Evolutionary conservation across 1,140 invertebrate genomes (phyloP).

Genomic region (Drosophila elegans): DNA sequence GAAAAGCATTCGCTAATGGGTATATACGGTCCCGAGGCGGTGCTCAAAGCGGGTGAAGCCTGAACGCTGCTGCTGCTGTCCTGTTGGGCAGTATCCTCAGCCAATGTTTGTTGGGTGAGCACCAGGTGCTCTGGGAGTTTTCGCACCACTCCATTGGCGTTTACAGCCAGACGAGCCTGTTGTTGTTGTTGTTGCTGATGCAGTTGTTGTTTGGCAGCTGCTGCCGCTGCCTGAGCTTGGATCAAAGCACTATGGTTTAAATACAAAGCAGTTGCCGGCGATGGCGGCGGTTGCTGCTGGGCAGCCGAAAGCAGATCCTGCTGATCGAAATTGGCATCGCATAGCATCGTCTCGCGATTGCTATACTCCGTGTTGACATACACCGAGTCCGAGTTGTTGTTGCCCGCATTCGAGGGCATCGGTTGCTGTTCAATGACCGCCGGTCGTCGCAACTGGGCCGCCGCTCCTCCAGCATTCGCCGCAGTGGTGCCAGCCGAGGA

Average conservation of each 20-base stretch:
- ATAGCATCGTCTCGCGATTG: constrained; percentile 73
- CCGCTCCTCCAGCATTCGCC: constrained; percentile 2
- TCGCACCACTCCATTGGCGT: constrained; percentile 71
- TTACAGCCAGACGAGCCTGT: constrained; percentile 60
- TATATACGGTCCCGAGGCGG: constrained; percentile 90
- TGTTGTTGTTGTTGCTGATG: constrained; percentile 35
- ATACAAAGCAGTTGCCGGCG: constrained; percentile 71
- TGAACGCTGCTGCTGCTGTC: constrained; percentile 75
- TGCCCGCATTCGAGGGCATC: constrained; percentile 30
- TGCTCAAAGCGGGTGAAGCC: constrained; percentile 88
- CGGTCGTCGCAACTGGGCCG: constrained; percentile 49
- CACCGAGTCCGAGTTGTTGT: constrained; percentile 74
- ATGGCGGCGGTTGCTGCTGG: constrained; percentile 71
- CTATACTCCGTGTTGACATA: constrained; percentile 80
- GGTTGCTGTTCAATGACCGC: constrained; percentile 72
- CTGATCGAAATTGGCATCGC: constrained; percentile 69
- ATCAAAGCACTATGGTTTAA: constrained; percentile 74
- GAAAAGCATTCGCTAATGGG: constrained; percentile 95
- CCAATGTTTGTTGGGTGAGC: constrained; percentile 61
- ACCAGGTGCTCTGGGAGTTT: constrained; percentile 83
- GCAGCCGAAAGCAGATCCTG: constrained; percentile 67
- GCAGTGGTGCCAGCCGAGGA: constrained; percentile 61
- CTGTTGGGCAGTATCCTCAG: constrained; percentile 61
- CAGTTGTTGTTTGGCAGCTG: constrained; percentile 25
- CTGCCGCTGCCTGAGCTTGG: constrained; percentile 60